These are phyloP conservation scores for Hirtodrosophila histrioides DNA, from an alignment of 2,888 invertebrate genomes.

Conservation along the genomic window DNA sequence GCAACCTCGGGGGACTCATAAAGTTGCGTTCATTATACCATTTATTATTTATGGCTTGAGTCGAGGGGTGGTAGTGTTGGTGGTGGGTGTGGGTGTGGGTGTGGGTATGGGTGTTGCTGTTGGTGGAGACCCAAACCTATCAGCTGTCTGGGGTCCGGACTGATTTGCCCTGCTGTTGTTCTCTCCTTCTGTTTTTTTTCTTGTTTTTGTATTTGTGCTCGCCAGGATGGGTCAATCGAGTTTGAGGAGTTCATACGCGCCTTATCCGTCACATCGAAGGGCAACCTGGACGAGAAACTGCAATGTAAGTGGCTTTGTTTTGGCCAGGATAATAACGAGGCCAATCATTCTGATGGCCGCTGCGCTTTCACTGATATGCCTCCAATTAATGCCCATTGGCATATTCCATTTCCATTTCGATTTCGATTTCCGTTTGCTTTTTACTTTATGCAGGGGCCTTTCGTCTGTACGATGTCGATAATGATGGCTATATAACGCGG, in stretches of 20 bases:
- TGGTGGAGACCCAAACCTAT: conserved; percentile 39
- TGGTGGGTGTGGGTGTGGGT: conserved; percentile 4
- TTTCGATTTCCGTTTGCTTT: not conserved
- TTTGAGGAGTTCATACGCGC: conserved; percentile 99
- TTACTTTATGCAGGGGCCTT: conserved; percentile 92
- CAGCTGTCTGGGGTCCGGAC: conserved; percentile 78
- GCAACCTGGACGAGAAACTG: conserved; percentile 98
- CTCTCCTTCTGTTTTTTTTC: conserved; percentile 18
- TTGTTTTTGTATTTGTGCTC: conserved; percentile 20
- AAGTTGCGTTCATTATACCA: conserved; percentile 47
- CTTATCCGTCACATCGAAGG: conserved; percentile 98
- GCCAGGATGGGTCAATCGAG: conserved; percentile 98
- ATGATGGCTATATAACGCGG: conserved; percentile 97
- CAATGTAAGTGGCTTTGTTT: conserved; percentile 92
- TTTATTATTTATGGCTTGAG: conserved; percentile 66
- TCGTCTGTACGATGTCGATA: conserved; percentile 97
- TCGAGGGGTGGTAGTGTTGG: conserved; percentile 1
- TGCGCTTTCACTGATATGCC: not conserved
- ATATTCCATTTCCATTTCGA: conserved; percentile 15
- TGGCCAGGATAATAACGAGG: conserved; percentile 18
- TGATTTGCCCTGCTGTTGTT: conserved; percentile 70
- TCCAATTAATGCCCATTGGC: conserved; percentile 47
- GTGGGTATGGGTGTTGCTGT: no score
- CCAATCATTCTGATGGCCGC: conserved; percentile 24
- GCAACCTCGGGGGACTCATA: conserved; percentile 36